These are phyloP conservation scores for Aleiodes testaceus DNA, from an alignment of 2,888 invertebrate genomes.

Conservation along the genomic window DNA sequence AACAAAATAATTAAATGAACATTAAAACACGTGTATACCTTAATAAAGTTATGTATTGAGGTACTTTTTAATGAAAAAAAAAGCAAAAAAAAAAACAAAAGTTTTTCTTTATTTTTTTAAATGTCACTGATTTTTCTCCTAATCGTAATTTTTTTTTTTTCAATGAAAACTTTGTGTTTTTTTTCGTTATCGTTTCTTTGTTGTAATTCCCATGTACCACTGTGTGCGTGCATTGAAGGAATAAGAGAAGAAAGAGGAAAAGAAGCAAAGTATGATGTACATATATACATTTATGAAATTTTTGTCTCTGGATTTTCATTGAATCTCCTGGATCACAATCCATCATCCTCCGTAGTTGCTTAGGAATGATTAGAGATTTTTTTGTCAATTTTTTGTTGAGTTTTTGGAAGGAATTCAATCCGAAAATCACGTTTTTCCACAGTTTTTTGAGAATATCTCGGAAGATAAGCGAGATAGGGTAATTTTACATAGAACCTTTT, in stretches of 20 bases:
- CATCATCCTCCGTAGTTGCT: too few relatives aligned
- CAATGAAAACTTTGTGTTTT: not conserved
- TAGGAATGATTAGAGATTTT: too few relatives aligned
- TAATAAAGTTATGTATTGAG: constrained; percentile 73
- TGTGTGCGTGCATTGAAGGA: constrained; percentile 32
- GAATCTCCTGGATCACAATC: not conserved
- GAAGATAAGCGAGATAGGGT: too few relatives aligned
- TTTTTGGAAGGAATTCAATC: too few relatives aligned
- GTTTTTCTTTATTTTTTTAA: constrained; percentile 52
- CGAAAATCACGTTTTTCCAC: too few relatives aligned
- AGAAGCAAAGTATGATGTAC: constrained; percentile 36
- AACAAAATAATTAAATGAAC: constrained; percentile 66
- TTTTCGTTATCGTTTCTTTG: constrained; percentile 35
- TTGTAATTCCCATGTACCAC: constrained; percentile 36
- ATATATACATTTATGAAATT: constrained; percentile 31
- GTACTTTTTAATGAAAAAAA: constrained; percentile 70
- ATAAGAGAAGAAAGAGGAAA: not conserved
- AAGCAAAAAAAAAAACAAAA: constrained; percentile 32
- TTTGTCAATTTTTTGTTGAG: too few relatives aligned
- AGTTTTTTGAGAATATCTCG: too few relatives aligned
- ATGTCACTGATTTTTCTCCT: constrained; percentile 18
- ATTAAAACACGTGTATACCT: constrained; percentile 72
- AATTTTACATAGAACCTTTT: too few relatives aligned
- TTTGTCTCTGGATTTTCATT: constrained; percentile 21
- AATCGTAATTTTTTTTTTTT: constrained; percentile 29